Percentiles rank a stretch among this genome's conserved stretches.
Conservation (phyloP, 2,888 invertebrate species). For the Aporophyla nigra region DNA sequence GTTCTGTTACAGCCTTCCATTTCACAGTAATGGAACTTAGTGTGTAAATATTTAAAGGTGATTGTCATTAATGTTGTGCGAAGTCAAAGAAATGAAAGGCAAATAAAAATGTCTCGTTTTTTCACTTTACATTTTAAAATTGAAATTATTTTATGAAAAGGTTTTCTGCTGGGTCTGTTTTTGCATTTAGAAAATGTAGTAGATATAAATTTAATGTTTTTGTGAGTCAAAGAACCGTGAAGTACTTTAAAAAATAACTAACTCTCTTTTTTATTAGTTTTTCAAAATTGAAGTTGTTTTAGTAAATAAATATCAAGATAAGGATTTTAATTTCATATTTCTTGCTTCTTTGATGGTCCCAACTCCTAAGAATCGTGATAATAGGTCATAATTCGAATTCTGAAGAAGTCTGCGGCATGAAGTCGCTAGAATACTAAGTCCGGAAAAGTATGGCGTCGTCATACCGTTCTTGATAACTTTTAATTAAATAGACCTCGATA, state of each 20-base stretch:
- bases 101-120: not conserved
- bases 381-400: slow-evolving; percentile 51
- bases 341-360: not conserved
- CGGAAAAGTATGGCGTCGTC: slow-evolving; percentile 30
- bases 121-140: not conserved
- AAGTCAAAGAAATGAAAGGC: not conserved
- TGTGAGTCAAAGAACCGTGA: not conserved
- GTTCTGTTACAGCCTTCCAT: not conserved
- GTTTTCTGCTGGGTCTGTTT: not conserved
- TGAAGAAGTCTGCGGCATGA: slow-evolving; percentile 35
- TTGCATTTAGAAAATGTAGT: slow-evolving; percentile 2
- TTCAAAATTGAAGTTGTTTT: not conserved
- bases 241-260: not conserved
- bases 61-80: not conserved
- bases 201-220: not conserved
- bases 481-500: slow-evolving; percentile 44
- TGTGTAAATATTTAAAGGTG: slow-evolving; percentile 23
- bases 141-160: not conserved
- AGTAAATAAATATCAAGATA: not conserved
- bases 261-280: not conserved
- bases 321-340: not conserved
- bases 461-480: slow-evolving; percentile 39
- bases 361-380: slow-evolving; percentile 11
- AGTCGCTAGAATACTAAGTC: slow-evolving; percentile 48
- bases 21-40: not conserved